Base-by-base conservation (phyloP, 2,888 invertebrate species). In the Elgonia sp. region DNA sequence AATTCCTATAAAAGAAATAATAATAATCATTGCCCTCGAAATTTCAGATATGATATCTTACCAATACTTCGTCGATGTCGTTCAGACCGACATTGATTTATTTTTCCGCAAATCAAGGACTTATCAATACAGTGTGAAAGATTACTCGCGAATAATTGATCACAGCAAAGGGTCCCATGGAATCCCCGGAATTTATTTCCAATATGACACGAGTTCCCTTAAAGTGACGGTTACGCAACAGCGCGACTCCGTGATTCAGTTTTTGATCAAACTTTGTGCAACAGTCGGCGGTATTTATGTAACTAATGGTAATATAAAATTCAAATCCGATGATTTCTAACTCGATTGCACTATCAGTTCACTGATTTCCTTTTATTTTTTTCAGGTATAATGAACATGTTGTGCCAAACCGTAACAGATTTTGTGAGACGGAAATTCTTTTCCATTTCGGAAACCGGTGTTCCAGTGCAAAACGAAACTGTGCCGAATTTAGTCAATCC, bases 51-150 rank as follows among this genome's bases (percentile, higher is more conserved):
- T 96, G 94, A 97, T 98, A 95, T 94, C 98, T 65, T 98, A 96
- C 94, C 98, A 99, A 93, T 99, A 99, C 95, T 99, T 99, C 93
- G 96, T 99, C 72, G 98, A 99, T 95, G 97, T 99, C 18, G 99
- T 99, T 0, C 99, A 99, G 0, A 99, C 99, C 0, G 97, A 98
- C 93, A 97, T 99, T n/a, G 96, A 97, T 89, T 97, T 97, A 5
- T 96, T 97, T 60, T 95, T 98, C 92, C 96, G 96, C 55, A 95
- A 96, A 1, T 96, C 97, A 42, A 97, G 96, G 92, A 97, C 99
- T 0, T 99, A 97, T 93, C 99, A 99, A 94, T 99, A 99, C 94
- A 97, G 99, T 14, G 98, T 98, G 0, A 98, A 99, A 91, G 98
- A 98, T 92, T 95, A 98, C 93, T 96, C 97, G 91, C 96, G 99